Evolutionary conservation across 2,888 invertebrate species (phyloP).

Genomic region (Caenorhabditis sp.): DNA sequence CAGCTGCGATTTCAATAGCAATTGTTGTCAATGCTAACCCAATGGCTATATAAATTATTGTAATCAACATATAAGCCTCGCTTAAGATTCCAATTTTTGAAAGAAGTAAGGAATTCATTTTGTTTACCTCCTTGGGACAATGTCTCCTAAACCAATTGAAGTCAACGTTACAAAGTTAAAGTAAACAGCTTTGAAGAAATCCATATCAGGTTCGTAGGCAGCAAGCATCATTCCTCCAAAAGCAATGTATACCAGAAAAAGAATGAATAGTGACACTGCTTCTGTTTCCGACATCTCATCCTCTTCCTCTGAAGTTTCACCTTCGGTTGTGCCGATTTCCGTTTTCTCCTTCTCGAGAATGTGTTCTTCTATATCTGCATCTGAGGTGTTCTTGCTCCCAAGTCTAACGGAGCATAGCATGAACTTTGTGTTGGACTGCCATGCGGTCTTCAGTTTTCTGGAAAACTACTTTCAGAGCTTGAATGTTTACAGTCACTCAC

Average conservation of each 20-base stretch:
- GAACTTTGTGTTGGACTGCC: conserved; percentile 29
- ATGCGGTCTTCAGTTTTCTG: conserved; percentile 48
- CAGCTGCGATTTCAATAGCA: conserved; percentile 82
- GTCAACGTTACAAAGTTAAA: conserved; percentile 82
- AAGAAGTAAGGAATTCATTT: background rate
- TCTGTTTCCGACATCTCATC: conserved; percentile 67
- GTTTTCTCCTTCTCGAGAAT: conserved; percentile 66
- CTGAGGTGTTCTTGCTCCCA: conserved; percentile 38
- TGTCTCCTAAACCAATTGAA: conserved; percentile 80
- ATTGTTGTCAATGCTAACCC: conserved; percentile 81
- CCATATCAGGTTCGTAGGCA: conserved; percentile 81
- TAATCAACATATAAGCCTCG: conserved; percentile 80
- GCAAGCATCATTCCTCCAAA: conserved; percentile 70
- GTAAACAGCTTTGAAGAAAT: conserved; percentile 81
- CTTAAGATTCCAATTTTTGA: conserved; percentile 54
- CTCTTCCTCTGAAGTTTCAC: conserved; percentile 41
- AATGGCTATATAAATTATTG: conserved; percentile 80
- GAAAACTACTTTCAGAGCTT: background rate
- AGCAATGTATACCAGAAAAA: conserved; percentile 78
- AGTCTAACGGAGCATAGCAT: conserved; percentile 31
- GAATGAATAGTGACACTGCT: conserved; percentile 73
- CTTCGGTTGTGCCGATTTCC: conserved; percentile 30
- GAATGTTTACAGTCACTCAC: conserved; percentile 23
- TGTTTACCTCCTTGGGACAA: conserved; percentile 75
- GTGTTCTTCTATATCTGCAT: conserved; percentile 63